These are phyloP conservation scores for Crocuta crocuta DNA, from an alignment of 2,113 vertebrate genomes.

Conservation along the genomic window DNA sequence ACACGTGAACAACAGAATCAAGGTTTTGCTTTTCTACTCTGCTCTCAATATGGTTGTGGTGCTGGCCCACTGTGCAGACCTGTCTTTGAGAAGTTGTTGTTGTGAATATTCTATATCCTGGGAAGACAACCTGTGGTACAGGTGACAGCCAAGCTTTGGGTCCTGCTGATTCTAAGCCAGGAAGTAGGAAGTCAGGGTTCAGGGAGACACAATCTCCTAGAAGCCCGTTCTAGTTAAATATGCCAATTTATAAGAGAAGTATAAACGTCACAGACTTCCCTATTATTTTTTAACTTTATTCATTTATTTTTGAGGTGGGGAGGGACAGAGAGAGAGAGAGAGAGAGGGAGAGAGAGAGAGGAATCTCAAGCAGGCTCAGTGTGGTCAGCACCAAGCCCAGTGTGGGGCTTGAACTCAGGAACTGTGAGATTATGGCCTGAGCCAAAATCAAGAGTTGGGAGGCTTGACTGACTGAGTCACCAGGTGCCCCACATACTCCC, in stretches of 20 bases:
- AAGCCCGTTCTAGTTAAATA: background rate
- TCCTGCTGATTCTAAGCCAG: background rate
- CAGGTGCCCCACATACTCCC: background rate
- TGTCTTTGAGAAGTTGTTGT: background rate
- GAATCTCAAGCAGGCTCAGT: too few species aligned
- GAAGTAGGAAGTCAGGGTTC: background rate
- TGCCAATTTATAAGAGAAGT: background rate
- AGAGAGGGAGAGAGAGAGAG: too few species aligned
- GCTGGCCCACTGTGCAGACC: background rate
- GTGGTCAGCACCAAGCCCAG: too few species aligned
- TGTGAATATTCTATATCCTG: background rate
- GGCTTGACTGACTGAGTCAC: too few species aligned
- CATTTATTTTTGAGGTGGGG: too few species aligned
- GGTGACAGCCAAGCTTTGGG: background rate
- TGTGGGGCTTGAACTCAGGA: too few species aligned
- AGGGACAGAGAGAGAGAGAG: too few species aligned
- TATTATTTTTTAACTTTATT: too few species aligned
- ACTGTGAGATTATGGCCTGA: too few species aligned
- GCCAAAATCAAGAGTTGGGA: too few species aligned
- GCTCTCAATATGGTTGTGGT: rapidly evolving
- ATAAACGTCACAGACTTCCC: background rate
- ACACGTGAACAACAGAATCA: background rate
- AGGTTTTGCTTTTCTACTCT: background rate
- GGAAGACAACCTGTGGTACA: rapidly evolving
- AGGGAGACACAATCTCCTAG: background rate